Base-by-base conservation (phyloP, 2,113 vertebrate genomes). In the Candoia aspera region DNA sequence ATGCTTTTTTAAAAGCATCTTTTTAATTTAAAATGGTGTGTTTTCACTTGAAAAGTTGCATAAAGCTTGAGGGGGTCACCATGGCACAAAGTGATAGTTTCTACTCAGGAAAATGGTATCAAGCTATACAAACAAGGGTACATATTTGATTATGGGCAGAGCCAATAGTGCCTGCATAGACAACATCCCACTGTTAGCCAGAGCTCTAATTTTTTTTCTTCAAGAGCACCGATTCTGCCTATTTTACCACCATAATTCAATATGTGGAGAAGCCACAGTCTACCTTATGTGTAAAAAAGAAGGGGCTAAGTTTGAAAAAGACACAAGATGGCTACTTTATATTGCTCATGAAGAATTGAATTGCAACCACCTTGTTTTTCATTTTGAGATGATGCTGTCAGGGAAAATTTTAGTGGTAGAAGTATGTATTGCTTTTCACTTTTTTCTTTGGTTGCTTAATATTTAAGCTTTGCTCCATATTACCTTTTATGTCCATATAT, bases 371-470 rank as follows among this genome's bases (percentile, higher is more conserved):
- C 96, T 96, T 95, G 92, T 96, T 97, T 97, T 97, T 96, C 95
- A 92, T 96, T 97, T 96, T 95, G 95, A 97, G 96, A 97, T 95
- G 93, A 96, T 96, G 95, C 95, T 96, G 96, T 97, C 97, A 97
- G 97, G 97, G 96, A 96, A 79, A 97, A 97, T 97, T 97, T 97
- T 97, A 96, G 97, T 96, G 95, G 94, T 95, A 96, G 96, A 97
- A 94, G 94, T 96, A 97, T 97, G 95, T 97, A 96, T 97, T 97
- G 97, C 95, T 97, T 96, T 97, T 97, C 95, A 96, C 97, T 96
- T 96, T 96, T 97, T 96, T 97, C 98, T 98, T 98, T 97, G 97
- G 97, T 98, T 98, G 98, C 98, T 98, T 98, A 98, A 98, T 98
- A 98, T 98, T 98, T 98, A 98, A 98, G 98, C 98, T 98, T 97